Evolutionary conservation across 2,888 invertebrate species (phyloP).

Genomic region (Meliscaeva auricollis): DNA sequence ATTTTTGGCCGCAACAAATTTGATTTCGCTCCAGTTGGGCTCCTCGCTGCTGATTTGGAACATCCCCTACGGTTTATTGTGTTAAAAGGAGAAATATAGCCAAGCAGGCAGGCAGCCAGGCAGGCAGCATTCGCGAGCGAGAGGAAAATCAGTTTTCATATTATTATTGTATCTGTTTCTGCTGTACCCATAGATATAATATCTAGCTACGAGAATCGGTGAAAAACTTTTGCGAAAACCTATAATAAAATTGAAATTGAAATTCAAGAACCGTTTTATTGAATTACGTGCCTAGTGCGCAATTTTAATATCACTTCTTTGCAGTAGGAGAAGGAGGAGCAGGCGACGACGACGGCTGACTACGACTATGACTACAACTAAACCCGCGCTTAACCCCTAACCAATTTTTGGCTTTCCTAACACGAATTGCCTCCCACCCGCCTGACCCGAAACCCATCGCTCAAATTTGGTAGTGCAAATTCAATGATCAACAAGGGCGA

Average conservation of each 20-base stretch:
- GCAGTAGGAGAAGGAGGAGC: background rate
- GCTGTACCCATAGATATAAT: slow-evolving; percentile 4
- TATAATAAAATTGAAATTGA: slow-evolving; percentile 74
- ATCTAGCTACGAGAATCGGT: slow-evolving; percentile 28
- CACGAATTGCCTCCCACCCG: background rate
- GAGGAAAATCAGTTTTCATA: slow-evolving; percentile 26
- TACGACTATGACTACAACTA: background rate
- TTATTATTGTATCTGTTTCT: slow-evolving; percentile 27
- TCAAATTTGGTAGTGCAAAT: slow-evolving; percentile 44
- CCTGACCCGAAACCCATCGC: slow-evolving; percentile 2
- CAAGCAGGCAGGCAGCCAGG: background rate
- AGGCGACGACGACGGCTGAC: slow-evolving; percentile 8
- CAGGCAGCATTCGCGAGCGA: background rate
- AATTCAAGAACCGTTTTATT: slow-evolving; percentile 76
- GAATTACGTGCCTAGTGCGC: slow-evolving; percentile 76
- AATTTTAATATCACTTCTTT: slow-evolving; percentile 72
- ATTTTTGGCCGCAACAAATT: slow-evolving; percentile 35
- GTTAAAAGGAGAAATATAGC: background rate
- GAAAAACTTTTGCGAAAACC: slow-evolving; percentile 60
- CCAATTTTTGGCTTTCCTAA: background rate
- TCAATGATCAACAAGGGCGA: slow-evolving; percentile 65
- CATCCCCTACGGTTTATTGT: slow-evolving; percentile 21
- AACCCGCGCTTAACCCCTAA: background rate
- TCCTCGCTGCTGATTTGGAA: slow-evolving; percentile 7
- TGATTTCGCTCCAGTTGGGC: slow-evolving; percentile 27